Evolutionary conservation across 2,113 vertebrate species (phyloP), one percentile per base, ranked within the genome.

Genomic region (Gallinago paraguaiae): DNA sequence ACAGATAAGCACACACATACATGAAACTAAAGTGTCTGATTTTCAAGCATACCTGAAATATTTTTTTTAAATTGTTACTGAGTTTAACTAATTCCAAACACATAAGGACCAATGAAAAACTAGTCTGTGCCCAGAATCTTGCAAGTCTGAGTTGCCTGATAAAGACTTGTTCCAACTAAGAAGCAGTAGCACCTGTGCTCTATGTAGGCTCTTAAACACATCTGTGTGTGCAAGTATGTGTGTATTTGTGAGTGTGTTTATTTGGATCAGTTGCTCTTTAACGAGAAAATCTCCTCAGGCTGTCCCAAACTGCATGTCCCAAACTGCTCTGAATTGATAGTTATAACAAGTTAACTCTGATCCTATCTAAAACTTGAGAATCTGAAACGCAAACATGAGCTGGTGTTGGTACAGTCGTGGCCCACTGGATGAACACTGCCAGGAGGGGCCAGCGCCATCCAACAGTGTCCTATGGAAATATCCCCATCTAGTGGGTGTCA

Each of bases 401-500:
- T 30, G 31, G 9, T 28, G 59, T 6, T 30, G 46, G 15, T 30
- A 16, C 8, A 13, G 13, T 6, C 1, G 0, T 2, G 19, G 23
- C 1, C 1, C 39, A 5, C 25, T 4, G 57, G 35, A 27, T 43
- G 72, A 67, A 24, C 23, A 3, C 15, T 33, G 28, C 61, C 3
- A 12, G 27, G 30, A 43, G 20, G 76, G 51, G 41, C n/a, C 22
- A 17, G 37, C 1, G 1, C 60, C 15, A 19, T 43, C 51, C 65
- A 4, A 45, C 70, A 86, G 30, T 5, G 72, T 93, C 31, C 88
- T 33, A 2, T 39, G 96, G 61, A 72, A 91, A 96, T 91, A 97
- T 59, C 94, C 60, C 97, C 98, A 96, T 88, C 98, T 97, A 92
- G 97, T 94, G 98, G 95, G 48, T 22, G 77, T 88, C 65, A 33